These are phyloP conservation scores for Gymnobelideus leadbeateri DNA, from an alignment of 2,113 vertebrate species.

Conservation along the genomic window DNA sequence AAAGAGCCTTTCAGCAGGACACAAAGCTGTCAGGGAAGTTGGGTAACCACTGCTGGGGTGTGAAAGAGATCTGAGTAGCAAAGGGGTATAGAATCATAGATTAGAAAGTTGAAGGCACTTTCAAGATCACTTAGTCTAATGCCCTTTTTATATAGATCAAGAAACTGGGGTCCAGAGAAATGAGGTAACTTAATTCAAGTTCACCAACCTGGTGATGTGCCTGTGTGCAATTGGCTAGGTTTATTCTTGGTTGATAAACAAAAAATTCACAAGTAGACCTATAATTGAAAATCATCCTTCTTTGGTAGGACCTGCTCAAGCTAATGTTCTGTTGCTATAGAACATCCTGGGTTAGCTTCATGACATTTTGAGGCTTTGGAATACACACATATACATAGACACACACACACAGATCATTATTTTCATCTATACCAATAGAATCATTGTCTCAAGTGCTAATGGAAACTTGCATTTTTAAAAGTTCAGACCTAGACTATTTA, in stretches of 20 bases:
- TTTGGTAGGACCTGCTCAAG: background rate
- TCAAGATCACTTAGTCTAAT: background rate
- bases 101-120: background rate
- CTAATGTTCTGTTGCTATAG: background rate
- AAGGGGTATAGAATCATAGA: background rate
- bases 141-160: constrained; percentile 10
- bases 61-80: background rate
- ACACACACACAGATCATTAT: background rate
- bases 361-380: background rate
- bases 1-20: background rate
- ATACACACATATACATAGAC: background rate
- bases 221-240: background rate
- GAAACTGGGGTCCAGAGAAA: constrained; percentile 9
- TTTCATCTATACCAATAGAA: background rate
- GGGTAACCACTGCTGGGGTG: background rate
- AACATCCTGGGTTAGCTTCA: background rate
- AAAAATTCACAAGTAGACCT: background rate
- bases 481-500: background rate
- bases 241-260: background rate
- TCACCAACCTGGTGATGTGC: background rate
- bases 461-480: constrained; percentile 18
- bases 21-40: background rate
- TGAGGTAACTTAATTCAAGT: background rate
- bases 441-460: background rate
- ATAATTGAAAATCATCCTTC: background rate